These are phyloP conservation scores for Heterocephalus glaber DNA, from an alignment of 2,113 vertebrate genomes.

Conservation along the genomic window DNA sequence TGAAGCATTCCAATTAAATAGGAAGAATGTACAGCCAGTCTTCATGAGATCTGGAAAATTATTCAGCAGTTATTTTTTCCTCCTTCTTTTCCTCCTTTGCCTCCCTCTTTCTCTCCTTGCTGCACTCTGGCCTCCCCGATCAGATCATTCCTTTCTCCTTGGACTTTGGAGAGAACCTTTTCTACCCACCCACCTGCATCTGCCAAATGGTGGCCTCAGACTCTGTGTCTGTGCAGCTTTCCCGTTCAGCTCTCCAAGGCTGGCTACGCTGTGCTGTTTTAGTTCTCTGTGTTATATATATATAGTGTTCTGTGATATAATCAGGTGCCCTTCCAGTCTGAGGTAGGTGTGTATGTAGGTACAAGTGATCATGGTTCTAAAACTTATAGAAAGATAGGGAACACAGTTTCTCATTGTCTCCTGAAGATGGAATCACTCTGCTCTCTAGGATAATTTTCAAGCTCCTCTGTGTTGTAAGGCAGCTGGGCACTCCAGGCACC, in stretches of 20 bases:
- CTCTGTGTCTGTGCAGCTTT: neutral
- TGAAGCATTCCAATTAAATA: neutral
- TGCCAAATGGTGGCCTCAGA: neutral
- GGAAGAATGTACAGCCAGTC: neutral
- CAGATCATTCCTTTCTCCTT: neutral
- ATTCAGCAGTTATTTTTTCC: neutral
- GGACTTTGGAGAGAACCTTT: neutral
- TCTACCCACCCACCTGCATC: neutral
- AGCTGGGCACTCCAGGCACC: too few relatives aligned
- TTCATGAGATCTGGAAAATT: neutral
- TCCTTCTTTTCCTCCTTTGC: rapidly evolving
- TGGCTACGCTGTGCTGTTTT: rapidly evolving
- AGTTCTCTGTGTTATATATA: too few relatives aligned
- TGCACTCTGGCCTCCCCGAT: neutral
- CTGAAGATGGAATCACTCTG: neutral
- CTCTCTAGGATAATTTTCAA: neutral
- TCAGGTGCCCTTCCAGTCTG: neutral
- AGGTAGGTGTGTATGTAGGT: neutral
- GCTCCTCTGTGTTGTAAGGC: neutral
- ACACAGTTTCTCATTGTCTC: neutral
- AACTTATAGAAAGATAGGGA: neutral
- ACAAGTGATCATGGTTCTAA: neutral
- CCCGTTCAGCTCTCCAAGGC: neutral
- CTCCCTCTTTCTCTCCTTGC: neutral
- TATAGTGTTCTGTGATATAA: neutral